phyloP scores from a whole-genome alignment of 2,888 invertebrate genomes.

The Perdita meconis region DNA sequence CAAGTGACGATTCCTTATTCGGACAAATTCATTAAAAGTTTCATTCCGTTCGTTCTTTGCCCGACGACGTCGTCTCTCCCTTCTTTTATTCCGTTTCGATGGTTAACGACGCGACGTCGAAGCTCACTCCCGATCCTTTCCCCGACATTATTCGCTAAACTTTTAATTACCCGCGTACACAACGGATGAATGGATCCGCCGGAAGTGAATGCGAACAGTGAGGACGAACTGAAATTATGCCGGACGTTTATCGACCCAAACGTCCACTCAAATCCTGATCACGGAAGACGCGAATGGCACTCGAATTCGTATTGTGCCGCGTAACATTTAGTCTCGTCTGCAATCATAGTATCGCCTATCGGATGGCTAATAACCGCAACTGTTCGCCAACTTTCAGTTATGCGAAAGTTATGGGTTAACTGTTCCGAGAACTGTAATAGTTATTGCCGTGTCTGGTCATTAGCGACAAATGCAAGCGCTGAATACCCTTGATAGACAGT shows the following conservation, averaged over 20 bases:
- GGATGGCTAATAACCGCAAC: conserved; percentile 2
- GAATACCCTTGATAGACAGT: too few species aligned
- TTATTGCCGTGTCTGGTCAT: not conserved
- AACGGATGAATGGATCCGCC: conserved; percentile 23
- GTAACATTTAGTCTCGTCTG: conserved; percentile 20
- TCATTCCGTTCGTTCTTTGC: conserved; percentile 40
- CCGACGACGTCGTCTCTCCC: conserved; percentile 11
- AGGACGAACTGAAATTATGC: conserved; percentile 25
- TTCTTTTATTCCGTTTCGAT: conserved; percentile 53
- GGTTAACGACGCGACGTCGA: conserved; percentile 54
- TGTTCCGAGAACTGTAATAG: not conserved
- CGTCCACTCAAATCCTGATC: conserved; percentile 13
- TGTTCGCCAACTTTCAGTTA: conserved; percentile 3
- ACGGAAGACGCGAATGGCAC: not conserved
- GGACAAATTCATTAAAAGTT: conserved; percentile 73
- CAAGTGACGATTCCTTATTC: conserved; percentile 47
- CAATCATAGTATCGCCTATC: not conserved
- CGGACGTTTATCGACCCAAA: conserved; percentile 3
- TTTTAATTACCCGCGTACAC: conserved; percentile 67
- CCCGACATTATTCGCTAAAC: conserved; percentile 63
- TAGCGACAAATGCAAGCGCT: not conserved
- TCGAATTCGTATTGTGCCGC: conserved; percentile 14
- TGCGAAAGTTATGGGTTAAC: not conserved
- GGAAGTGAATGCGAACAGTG: conserved; percentile 21
- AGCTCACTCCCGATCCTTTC: conserved; percentile 44